Base-by-base conservation (phyloP, 2,113 vertebrate species). In the Rhagologus leucostigma region DNA sequence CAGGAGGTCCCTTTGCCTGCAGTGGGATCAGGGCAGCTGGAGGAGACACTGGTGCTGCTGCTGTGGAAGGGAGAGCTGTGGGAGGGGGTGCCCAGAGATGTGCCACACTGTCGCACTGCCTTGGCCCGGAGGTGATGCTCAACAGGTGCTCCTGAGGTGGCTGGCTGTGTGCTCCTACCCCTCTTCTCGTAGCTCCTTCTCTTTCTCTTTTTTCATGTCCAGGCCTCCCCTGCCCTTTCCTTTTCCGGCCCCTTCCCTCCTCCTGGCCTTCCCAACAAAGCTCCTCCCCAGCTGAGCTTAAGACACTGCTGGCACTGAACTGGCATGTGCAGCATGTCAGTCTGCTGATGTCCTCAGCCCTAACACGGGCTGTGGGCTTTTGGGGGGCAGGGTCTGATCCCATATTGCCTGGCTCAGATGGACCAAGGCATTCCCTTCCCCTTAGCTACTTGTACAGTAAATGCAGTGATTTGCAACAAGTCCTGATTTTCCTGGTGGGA, bases 61-160 rank as follows among this genome's bases (percentile, higher is more conserved):
- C 53, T 71, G 82, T 57, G 7, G 3, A 44, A 26, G n/a, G 13
- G 11, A 55, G 79, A 32, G 37, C 37, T 42, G 56, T 27, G 17
- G 35, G 7, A 77, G 29, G 15, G n/a, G 7, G 6, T 35, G 13
- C 26, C 26, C 71, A 42, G 71, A 10, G n/a, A 26, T 15, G 44
- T 29, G 20, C 42, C 18, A 18, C 7, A 3, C 29, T 11, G 2
- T 44, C 8, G 2, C n/a, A 19, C 20, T 4, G 4, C 71, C 56
- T 56, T 7, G 42, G n/a, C n/a, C 27, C 0, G 0, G 27, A 39
- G 53, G 23, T 1, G 7, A 11, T 67, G 35, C 39, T 55, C 44
- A 39, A 37, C 1, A 4, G 41, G 16, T 0, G 0, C 8, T 10
- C 22, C 22, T 67, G 42, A 15, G 13, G 22, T 49, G 19, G 32